Conservation (phyloP, 2,797 vertebrate genomes). For the Pangasius sanitwongsei region DNA sequence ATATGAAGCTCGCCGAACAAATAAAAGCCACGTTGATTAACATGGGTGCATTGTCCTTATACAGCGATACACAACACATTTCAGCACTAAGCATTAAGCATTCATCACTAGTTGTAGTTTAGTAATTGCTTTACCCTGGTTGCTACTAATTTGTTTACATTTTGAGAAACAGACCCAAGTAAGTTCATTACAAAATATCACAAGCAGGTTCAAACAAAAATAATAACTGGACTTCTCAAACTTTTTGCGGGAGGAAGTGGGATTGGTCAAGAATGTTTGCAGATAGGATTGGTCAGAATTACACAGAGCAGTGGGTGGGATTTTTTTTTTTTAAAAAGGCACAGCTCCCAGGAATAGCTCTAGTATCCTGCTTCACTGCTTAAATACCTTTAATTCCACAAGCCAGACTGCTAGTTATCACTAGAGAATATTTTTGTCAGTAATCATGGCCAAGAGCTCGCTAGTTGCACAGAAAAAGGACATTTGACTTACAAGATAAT, state of each 20-base stretch:
- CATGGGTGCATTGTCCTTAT: neutral
- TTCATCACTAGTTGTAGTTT: neutral
- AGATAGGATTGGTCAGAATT: neutral
- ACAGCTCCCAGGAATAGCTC: neutral
- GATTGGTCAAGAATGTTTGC: neutral
- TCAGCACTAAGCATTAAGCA: no score
- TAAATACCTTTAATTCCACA: neutral
- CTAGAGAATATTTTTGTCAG: neutral
- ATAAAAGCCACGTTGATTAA: neutral
- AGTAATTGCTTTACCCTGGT: neutral
- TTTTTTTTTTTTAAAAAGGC: neutral
- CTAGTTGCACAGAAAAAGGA: neutral
- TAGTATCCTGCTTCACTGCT: neutral
- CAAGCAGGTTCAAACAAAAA: neutral
- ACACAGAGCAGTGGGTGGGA: neutral
- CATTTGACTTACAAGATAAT: neutral
- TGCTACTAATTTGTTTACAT: neutral
- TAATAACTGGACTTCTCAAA: neutral
- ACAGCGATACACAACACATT: neutral
- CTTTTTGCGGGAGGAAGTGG: neutral
- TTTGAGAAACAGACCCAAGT: neutral
- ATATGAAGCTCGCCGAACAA: neutral
- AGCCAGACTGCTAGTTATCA: neutral
- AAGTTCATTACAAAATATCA: neutral
- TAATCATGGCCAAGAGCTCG: neutral